Base-by-base conservation (phyloP, 2,113 vertebrate species). In the Galbula dea region DNA sequence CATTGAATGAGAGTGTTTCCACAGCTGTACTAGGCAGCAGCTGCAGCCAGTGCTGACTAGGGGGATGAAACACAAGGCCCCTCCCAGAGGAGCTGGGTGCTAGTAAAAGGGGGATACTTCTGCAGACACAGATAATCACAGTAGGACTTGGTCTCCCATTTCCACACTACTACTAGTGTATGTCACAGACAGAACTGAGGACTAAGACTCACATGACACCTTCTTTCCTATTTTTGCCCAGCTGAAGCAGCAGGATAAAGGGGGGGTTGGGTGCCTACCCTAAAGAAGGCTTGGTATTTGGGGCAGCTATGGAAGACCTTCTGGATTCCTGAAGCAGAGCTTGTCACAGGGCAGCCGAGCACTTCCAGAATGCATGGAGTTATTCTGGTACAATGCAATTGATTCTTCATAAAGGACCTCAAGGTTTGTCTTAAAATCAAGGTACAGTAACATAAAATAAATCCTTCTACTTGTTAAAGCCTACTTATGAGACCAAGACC, bases 191-290 rank as follows among this genome's bases (percentile, higher is more conserved):
- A 61, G n/a, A 72, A 3, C 2, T 1, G 5, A 10, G 46, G 12
- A 34, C 26, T 3, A 11, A 51, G 45, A 20, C 22, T 27, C 26
- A 21, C 21, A 2, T 0, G 19, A 23, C 0, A 0, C 19, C 26
- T 30, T 8, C 5, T 39, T 41, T 68, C 13, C 5, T 23, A 29
- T 2, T 39, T 21, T 20, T 75, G 30, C 30, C 48, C 69, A 65
- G 30, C 23, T 54, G 54, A 26, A 41, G 26, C 4, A 41, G n/a
- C 52, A 72, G 45, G 13, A 8, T 57, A 15, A 6, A 20, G 26
- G 13, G 6, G 14, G 8, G 22, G 8, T 10, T 48, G 6, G 11
- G 26, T 15, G 7, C 15, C 23, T 52, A 17, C 29, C 20, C 66
- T 43, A 10, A 55, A 83, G 51, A 36, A 81, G 52, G 12, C 2